Percentiles rank a stretch among this genome's conserved stretches.
Evolutionary conservation across 2,113 vertebrate species (phyloP).

Genomic region (Martes martes): DNA sequence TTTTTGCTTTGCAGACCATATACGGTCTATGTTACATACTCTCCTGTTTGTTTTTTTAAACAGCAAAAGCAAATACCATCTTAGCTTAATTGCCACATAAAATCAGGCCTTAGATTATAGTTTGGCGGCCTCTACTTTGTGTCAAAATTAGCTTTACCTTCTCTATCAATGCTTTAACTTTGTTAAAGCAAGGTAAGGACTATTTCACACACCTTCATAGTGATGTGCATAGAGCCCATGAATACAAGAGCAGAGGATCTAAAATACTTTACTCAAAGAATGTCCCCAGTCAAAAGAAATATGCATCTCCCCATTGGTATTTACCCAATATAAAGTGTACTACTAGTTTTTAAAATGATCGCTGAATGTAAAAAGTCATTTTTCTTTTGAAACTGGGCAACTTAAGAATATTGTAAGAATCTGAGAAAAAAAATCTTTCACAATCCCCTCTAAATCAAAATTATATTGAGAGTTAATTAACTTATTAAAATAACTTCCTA

Average conservation of each 20-base stretch:
- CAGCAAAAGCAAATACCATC: not conserved
- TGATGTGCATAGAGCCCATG: not conserved
- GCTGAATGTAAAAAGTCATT: slow-evolving; percentile 2
- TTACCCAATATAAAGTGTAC: not conserved
- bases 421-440: not conserved
- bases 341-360: not conserved
- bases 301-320: not conserved
- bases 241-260: not conserved
- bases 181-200: not conserved
- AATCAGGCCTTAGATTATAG: not conserved
- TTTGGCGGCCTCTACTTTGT: not conserved
- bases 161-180: not conserved
- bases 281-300: not conserved
- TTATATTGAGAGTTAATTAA: slow-evolving; percentile 21
- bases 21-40: not conserved
- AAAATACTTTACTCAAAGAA: slow-evolving; percentile 31
- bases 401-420: not conserved
- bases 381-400: slow-evolving; percentile 25
- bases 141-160: slow-evolving; percentile 8
- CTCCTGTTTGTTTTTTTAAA: not conserved
- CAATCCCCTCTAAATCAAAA: slow-evolving; percentile 11
- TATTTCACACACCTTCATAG: not conserved
- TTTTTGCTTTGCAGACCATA: not conserved
- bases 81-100: slow-evolving; percentile 1
- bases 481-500: slow-evolving; percentile 21